phyloP scores from a whole-genome alignment of 1,140 invertebrate genomes.

The Galleria mellonella region DNA sequence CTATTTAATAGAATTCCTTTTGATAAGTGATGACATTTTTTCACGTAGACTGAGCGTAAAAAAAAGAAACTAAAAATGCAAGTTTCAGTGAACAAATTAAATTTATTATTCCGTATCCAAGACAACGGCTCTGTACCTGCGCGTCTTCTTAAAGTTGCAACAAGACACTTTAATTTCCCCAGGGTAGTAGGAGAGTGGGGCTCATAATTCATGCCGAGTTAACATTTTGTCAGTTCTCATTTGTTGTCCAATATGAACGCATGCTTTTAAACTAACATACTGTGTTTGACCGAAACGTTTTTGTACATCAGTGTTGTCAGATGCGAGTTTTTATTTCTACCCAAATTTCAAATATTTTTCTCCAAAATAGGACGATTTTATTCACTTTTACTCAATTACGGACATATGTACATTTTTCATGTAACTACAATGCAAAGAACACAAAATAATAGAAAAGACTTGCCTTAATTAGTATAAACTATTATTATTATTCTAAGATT shows the following conservation, averaged over 20 bases:
- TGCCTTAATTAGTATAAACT: too few relatives aligned
- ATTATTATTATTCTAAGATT: too few relatives aligned
- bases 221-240: conserved; percentile 68
- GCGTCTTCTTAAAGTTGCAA: conserved; percentile 56
- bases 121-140: conserved; percentile 43
- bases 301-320: conserved; percentile 16
- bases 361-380: too few relatives aligned
- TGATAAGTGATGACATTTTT: too few relatives aligned
- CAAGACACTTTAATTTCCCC: conserved; percentile 71
- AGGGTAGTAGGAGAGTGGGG: conserved; percentile 38
- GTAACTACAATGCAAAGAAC: too few relatives aligned
- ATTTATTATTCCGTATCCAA: conserved; percentile 49
- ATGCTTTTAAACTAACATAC: conserved; percentile 36
- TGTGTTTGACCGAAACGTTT: conserved; percentile 17
- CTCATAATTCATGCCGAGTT: conserved; percentile 69
- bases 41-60: too few relatives aligned
- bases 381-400: too few relatives aligned
- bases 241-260: conserved; percentile 37
- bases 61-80: conserved; percentile 14
- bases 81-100: conserved; percentile 41
- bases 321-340: too few relatives aligned
- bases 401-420: too few relatives aligned
- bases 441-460: too few relatives aligned
- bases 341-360: too few relatives aligned
- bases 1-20: too few relatives aligned